Percentiles rank a stretch among this genome's conserved stretches.
phyloP scores from a whole-genome alignment of 2,113 vertebrate genomes.

The Neodon shergylaensis region DNA sequence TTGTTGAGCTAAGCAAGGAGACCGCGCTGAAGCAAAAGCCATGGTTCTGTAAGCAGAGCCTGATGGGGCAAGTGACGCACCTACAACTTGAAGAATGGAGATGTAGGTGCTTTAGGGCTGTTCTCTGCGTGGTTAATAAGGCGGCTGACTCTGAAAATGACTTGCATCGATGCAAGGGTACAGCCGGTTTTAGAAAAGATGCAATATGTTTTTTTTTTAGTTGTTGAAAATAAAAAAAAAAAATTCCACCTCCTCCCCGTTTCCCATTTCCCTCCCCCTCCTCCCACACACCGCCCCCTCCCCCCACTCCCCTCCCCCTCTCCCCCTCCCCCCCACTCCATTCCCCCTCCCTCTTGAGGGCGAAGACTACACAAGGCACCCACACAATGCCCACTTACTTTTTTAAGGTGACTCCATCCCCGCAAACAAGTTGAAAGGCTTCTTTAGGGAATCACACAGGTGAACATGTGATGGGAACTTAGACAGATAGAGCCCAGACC shows the following conservation, averaged over 20 bases:
- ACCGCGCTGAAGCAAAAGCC: neutral
- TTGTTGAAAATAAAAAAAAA: too few relatives aligned
- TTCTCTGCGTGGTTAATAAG: slow-evolving; percentile 30
- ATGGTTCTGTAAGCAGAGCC: neutral
- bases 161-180: slow-evolving; percentile 33
- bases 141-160: neutral
- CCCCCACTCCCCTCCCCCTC: too few relatives aligned
- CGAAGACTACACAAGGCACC: neutral
- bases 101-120: neutral
- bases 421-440: neutral
- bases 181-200: neutral
- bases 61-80: neutral
- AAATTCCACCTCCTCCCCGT: too few relatives aligned
- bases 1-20: neutral
- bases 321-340: too few relatives aligned
- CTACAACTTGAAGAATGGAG: neutral
- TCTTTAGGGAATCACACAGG: neutral
- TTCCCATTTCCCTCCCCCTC: too few relatives aligned
- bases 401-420: neutral
- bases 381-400: neutral
- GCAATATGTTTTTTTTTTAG: neutral
- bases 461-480: neutral
- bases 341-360: neutral
- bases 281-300: too few relatives aligned
- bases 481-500: neutral